Percentiles rank a stretch among this genome's conserved stretches.
Conservation (phyloP, 2,797 vertebrate species). For the Sarcophilus harrisii region DNA sequence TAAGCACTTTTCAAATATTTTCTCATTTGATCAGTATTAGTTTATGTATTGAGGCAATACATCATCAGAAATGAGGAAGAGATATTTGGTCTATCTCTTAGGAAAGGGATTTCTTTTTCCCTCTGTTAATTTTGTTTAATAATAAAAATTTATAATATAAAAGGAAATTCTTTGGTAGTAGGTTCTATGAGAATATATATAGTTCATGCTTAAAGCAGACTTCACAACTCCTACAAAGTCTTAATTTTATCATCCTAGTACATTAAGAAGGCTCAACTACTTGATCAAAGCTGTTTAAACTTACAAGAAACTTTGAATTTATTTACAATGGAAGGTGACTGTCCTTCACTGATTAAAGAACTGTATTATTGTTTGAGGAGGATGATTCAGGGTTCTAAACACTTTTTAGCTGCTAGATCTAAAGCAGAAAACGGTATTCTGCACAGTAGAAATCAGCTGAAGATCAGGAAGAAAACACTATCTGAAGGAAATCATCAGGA, state of each 20-base stretch:
- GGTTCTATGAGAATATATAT: background rate
- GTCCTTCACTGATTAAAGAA: constrained; percentile 19
- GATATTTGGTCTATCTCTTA: background rate
- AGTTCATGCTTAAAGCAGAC: background rate
- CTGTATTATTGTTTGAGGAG: constrained; percentile 16
- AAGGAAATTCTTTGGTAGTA: background rate
- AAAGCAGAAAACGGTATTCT: background rate
- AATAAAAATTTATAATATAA: background rate
- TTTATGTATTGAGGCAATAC: background rate
- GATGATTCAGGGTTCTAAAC: background rate
- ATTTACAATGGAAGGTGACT: background rate
- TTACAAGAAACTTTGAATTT: constrained; percentile 10
- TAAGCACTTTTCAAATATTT: background rate
- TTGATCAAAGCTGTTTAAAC: background rate
- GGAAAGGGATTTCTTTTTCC: background rate
- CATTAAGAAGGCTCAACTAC: background rate
- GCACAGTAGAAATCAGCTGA: background rate
- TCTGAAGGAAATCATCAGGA: background rate
- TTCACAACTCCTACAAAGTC: background rate
- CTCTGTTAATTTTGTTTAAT: background rate
- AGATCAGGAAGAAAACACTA: background rate
- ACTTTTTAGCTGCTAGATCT: background rate
- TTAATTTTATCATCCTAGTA: background rate
- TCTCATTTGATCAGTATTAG: background rate
- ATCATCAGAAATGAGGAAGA: background rate